These are phyloP conservation scores for Heliothis peltigera DNA, from an alignment of 2,888 invertebrate genomes.

Conservation along the genomic window DNA sequence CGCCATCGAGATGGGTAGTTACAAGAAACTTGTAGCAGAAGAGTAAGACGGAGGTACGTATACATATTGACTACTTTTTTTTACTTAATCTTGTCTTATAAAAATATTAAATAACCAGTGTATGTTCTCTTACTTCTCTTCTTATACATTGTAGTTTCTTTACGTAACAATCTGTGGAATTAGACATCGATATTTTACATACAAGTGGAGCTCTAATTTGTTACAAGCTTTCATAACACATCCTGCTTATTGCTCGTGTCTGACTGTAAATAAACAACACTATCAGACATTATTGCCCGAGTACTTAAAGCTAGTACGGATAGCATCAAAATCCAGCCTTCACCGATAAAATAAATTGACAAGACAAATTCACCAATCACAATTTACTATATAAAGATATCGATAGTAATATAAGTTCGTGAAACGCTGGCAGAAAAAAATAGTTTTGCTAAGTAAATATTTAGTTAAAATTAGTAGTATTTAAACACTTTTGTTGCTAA, in stretches of 20 bases:
- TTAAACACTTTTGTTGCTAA: background rate
- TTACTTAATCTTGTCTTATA: no score
- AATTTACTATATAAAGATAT: no score
- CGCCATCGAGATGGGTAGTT: background rate
- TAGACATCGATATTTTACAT: slow-evolving; percentile 2
- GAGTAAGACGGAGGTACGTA: no score
- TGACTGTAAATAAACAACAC: slow-evolving; percentile 37
- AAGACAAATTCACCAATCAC: background rate
- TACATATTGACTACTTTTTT: no score
- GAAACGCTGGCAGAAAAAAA: background rate
- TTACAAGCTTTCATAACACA: slow-evolving; percentile 8
- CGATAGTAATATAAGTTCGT: background rate
- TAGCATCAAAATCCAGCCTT: background rate
- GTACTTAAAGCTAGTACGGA: slow-evolving; percentile 12
- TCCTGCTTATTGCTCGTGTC: slow-evolving; percentile 19
- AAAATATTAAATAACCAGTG: no score
- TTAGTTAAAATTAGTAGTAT: background rate
- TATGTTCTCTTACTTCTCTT: no score
- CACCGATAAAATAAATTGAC: background rate
- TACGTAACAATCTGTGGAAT: background rate
- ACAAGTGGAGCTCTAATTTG: slow-evolving; percentile 28
- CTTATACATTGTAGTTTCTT: background rate
- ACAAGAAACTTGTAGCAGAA: background rate
- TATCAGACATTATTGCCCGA: slow-evolving; percentile 13
- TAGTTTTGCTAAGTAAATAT: background rate